phyloP scores from a whole-genome alignment of 2,888 invertebrate genomes.

The Bombylius major region DNA sequence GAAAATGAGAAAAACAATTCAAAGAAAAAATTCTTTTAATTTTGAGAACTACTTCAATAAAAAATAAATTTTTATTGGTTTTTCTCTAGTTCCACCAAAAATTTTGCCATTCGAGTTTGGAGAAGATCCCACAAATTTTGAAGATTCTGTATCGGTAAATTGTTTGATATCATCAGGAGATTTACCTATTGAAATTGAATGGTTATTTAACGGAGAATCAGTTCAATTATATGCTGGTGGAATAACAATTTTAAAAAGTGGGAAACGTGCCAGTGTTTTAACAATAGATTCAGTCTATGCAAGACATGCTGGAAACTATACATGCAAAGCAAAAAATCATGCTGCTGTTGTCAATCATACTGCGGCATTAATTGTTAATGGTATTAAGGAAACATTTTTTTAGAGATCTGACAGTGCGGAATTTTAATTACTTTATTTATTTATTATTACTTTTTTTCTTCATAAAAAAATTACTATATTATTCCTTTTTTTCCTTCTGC shows the following conservation, averaged over 20 bases:
- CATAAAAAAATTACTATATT: neutral
- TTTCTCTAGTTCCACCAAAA: slow-evolving; percentile 52
- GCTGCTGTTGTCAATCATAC: slow-evolving; percentile 46
- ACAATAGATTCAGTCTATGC: slow-evolving; percentile 45
- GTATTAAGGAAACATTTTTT: slow-evolving; percentile 26
- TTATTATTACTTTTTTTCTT: neutral
- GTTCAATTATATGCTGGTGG: slow-evolving; percentile 17
- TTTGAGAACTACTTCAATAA: too few species aligned
- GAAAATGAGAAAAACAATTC: neutral
- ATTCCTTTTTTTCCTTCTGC: neutral
- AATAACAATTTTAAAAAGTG: slow-evolving; percentile 24
- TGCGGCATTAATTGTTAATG: slow-evolving; percentile 49
- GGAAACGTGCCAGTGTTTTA: slow-evolving; percentile 43
- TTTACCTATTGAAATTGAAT: slow-evolving; percentile 54
- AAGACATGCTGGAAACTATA: slow-evolving; percentile 49
- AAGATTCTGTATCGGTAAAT: slow-evolving; percentile 46
- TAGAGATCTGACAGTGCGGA: neutral
- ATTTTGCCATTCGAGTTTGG: slow-evolving; percentile 60
- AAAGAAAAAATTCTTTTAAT: too few species aligned
- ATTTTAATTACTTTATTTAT: neutral
- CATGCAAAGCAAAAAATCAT: slow-evolving; percentile 47
- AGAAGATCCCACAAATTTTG: slow-evolving; percentile 45
- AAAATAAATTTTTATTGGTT: too few species aligned
- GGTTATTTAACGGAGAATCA: slow-evolving; percentile 40
- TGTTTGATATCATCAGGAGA: slow-evolving; percentile 59